These are phyloP conservation scores for Callinectes sapidus DNA, from an alignment of 2,888 invertebrate species.

Conservation along the genomic window DNA sequence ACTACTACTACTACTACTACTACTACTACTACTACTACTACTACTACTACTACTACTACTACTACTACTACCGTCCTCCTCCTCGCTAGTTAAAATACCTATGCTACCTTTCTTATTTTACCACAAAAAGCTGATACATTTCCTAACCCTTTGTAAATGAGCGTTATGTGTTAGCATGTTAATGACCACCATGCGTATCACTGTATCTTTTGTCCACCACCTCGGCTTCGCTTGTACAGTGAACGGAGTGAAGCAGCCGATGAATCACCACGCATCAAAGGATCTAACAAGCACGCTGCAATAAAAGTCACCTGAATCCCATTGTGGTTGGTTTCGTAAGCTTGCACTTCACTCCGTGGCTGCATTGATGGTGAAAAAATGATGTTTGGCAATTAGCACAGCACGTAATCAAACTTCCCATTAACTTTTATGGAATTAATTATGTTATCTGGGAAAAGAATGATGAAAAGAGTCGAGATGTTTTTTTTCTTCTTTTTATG, in stretches of 20 bases:
- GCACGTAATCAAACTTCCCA: not conserved
- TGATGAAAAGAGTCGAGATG: not conserved
- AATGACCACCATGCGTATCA: too few relatives aligned
- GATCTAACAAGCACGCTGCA: not conserved
- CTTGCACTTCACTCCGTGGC: not conserved
- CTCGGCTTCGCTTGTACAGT: too few relatives aligned
- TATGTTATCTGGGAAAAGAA: not conserved
- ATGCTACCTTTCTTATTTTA: too few relatives aligned
- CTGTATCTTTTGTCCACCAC: too few relatives aligned
- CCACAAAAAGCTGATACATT: too few relatives aligned
- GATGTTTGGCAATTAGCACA: not conserved
- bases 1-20: too few relatives aligned
- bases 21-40: too few relatives aligned
- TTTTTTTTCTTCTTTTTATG: not conserved
- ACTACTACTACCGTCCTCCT: too few relatives aligned
- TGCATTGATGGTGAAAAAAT: not conserved
- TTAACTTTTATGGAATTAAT: not conserved
- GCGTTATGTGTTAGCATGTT: too few relatives aligned
- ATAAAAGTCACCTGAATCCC: not conserved
- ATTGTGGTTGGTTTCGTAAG: not conserved
- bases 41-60: too few relatives aligned
- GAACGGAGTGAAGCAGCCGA: not conserved
- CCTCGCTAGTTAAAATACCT: too few relatives aligned
- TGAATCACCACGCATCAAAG: not conserved
- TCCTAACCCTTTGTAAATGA: too few relatives aligned